phyloP scores from a whole-genome alignment of 2,888 invertebrate species.

The Scaptomyza cyrtandrae region DNA sequence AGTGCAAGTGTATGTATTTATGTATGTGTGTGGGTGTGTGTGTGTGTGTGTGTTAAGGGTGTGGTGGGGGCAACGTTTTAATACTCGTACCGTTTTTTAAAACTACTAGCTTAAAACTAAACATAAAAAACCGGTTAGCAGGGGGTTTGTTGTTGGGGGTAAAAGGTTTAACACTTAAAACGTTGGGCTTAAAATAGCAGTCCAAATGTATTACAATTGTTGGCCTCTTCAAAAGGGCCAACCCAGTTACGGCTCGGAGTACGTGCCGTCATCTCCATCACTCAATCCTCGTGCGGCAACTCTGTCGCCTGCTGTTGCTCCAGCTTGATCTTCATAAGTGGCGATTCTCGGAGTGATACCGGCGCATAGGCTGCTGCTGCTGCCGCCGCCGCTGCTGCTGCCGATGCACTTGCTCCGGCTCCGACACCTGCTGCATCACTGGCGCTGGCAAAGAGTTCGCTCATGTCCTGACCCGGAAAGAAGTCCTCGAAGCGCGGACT shows the following conservation, averaged over 20 bases:
- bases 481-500: conserved; percentile 84
- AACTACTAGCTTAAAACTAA: conserved; percentile 59
- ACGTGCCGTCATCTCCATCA: conserved; percentile 17
- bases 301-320: conserved; percentile 82
- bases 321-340: conserved; percentile 82
- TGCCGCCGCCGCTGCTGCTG: conserved; percentile 69
- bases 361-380: conserved; percentile 72
- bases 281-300: conserved; percentile 83
- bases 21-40: conserved; percentile 28
- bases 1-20: conserved; percentile 50
- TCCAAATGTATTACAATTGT: conserved; percentile 65
- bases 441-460: conserved; percentile 76
- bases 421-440: conserved; percentile 64
- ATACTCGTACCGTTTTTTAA: conserved; percentile 59
- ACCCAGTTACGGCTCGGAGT: conserved; percentile 19
- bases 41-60: neutral
- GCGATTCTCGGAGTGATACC: conserved; percentile 70
- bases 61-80: conserved; percentile 43
- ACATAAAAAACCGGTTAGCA: conserved; percentile 65
- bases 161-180: conserved; percentile 59
- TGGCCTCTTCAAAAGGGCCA: conserved; percentile 59
- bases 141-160: conserved; percentile 15
- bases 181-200: conserved; percentile 83
- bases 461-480: conserved; percentile 82
- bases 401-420: conserved; percentile 58